These are phyloP conservation scores for Mya arenaria DNA, from an alignment of 1,140 invertebrate species.

Conservation along the genomic window DNA sequence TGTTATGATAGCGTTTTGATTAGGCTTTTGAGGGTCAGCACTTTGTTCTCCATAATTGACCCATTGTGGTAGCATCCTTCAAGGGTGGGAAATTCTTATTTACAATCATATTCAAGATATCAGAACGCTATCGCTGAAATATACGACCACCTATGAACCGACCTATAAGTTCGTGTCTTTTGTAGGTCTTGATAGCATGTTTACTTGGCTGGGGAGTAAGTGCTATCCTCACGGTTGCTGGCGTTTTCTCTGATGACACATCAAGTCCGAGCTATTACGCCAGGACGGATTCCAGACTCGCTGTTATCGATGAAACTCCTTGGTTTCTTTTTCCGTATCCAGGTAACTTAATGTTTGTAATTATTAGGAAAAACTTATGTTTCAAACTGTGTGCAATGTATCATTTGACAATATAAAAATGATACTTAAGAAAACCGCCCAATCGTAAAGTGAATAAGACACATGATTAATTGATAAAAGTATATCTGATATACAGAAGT, in stretches of 20 bases:
- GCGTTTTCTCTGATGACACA: constrained; percentile 51
- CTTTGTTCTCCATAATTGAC: not conserved
- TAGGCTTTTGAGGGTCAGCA: not conserved
- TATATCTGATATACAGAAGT: no score
- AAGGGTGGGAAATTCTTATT: not conserved
- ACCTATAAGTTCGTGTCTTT: not conserved
- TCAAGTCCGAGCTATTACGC: constrained; percentile 56
- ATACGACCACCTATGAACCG: not conserved
- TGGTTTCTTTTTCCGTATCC: constrained; percentile 66
- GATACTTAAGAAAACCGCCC: no score
- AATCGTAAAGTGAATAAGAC: no score
- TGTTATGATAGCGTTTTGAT: not conserved
- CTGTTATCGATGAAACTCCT: constrained; percentile 39
- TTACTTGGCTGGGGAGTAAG: constrained; percentile 61
- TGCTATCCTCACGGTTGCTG: constrained; percentile 55
- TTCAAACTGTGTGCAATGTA: no score
- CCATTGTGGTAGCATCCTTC: not conserved
- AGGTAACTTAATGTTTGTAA: constrained; percentile 44
- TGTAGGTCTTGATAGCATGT: constrained; percentile 59
- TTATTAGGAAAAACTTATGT: no score
- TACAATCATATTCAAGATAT: not conserved
- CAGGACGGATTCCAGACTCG: constrained; percentile 57
- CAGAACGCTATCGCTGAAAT: not conserved
- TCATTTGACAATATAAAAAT: no score
- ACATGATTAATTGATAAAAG: no score